Evolutionary conservation across 2,797 vertebrate genomes (phyloP), one percentile per base, ranked within the genome.

Genomic region (Synaphobranchus kaupii): DNA sequence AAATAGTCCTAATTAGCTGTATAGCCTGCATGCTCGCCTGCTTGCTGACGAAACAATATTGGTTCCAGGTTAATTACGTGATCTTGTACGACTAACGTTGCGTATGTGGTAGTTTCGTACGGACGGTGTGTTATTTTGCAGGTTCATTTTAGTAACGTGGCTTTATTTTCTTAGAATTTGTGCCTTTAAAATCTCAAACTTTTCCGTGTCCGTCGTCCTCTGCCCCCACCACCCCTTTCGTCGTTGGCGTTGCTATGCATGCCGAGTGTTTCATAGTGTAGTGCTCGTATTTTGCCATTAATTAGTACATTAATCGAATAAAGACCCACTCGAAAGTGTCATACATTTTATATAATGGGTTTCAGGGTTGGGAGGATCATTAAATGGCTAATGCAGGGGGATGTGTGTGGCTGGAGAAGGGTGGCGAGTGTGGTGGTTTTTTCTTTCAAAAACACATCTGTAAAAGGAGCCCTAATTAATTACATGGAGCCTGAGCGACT

Each of bases 401-500:
- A 31, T 52, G 48, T 80, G 0, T 31, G 83, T 81, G 6, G 68
- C 52, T 84, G 34, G 17, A 54, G 68, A 84, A 68, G 68, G 68
- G 87, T 78, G 86, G 85, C n/a, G 9, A 78, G 83, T 87, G 87
- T 81, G 47, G 47, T 78, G 73, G 76, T 84, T 84, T 84, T 87
- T 78, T 47, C 34, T 39, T 78, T 81, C 47, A 83, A 87, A 83
- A 83, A 83, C 94, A 94, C 95, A 94, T 96, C 95, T 95, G 95
- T 95, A 93, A 93, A 88, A 94, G 94, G 94, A 95, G 94, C 94
- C 93, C 93, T 93, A 94, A 95, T 96, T 96, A 96, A 97, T 97
- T 96, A 96, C 96, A 95, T 93, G 83, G 87, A 95, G 96, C 94
- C 94, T 92, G 92, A 92, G 95, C 94, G 88, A 91, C 44, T 91